Evolutionary conservation across 2,797 vertebrate genomes (phyloP).

Genomic region (Diceros bicornis): DNA sequence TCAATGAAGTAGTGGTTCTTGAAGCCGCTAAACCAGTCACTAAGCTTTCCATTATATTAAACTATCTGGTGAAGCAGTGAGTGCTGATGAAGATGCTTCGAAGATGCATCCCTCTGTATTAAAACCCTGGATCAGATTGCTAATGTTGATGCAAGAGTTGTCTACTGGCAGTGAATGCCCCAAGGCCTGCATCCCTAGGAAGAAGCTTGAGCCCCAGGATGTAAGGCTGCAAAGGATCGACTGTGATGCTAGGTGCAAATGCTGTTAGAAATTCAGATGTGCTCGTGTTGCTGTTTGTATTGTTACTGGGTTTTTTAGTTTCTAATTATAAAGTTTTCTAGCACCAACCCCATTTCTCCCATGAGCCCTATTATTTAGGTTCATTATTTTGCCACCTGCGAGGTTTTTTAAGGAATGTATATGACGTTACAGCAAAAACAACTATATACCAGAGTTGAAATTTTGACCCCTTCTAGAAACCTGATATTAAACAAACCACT

Average conservation of each 20-base stretch:
- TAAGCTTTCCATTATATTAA: not conserved
- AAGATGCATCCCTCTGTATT: not conserved
- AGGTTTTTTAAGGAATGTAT: not conserved
- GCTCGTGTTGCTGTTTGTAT: not conserved
- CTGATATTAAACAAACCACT: not conserved
- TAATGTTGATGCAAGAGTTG: not conserved
- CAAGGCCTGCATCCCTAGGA: no score
- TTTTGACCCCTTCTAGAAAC: not conserved
- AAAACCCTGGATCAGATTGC: not conserved
- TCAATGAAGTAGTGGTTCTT: not conserved
- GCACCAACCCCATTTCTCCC: not conserved
- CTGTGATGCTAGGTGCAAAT: not conserved
- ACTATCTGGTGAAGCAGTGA: not conserved
- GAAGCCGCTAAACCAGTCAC: not conserved
- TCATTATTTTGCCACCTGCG: not conserved
- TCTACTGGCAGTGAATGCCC: not conserved
- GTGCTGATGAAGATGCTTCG: not conserved
- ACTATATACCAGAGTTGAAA: not conserved
- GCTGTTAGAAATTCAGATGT: not conserved
- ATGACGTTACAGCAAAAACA: conserved; percentile 29
- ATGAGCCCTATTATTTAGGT: conserved; percentile 8
- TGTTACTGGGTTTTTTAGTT: not conserved
- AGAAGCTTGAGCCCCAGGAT: not conserved
- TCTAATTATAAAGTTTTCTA: conserved; percentile 12
- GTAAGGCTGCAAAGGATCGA: not conserved